These are phyloP conservation scores for Bufotes viridis DNA, from an alignment of 2,797 vertebrate genomes.

Conservation along the genomic window DNA sequence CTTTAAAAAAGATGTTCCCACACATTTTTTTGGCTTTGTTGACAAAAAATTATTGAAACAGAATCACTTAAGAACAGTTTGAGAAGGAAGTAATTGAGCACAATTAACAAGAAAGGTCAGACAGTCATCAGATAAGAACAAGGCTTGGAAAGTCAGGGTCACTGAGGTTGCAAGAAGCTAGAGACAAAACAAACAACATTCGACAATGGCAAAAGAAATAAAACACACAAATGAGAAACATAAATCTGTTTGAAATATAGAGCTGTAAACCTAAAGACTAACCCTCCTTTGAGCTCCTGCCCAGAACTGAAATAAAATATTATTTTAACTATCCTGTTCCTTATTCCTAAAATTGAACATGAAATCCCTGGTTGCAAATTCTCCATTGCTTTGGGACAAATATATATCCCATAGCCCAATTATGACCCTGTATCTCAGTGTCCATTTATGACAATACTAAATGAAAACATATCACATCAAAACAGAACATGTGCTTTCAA, in stretches of 20 bases:
- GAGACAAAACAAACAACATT: constrained; percentile 61
- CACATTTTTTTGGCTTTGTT: constrained; percentile 41
- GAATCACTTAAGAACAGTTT: constrained; percentile 73
- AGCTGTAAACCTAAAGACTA: constrained; percentile 35
- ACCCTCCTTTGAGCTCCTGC: constrained; percentile 5
- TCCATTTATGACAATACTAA: constrained; percentile 1
- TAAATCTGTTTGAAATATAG: constrained; percentile 47
- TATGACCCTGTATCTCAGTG: neutral
- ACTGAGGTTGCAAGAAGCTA: constrained; percentile 74
- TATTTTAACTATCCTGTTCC: constrained; percentile 5
- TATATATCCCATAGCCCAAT: neutral
- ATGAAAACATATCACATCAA: constrained; percentile 8
- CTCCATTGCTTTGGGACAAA: neutral
- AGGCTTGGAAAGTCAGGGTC: constrained; percentile 76
- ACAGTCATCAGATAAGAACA: constrained; percentile 84
- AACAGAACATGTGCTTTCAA: constrained; percentile 19
- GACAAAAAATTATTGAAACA: constrained; percentile 53
- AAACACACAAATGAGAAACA: constrained; percentile 55
- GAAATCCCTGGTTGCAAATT: constrained; percentile 10
- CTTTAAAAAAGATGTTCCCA: constrained; percentile 40
- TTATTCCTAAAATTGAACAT: neutral
- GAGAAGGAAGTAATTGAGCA: constrained; percentile 87
- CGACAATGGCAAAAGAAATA: constrained; percentile 53
- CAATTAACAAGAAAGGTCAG: constrained; percentile 87
- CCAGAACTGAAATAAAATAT: constrained; percentile 44